Conservation (phyloP, 2,888 invertebrate species). For the Plagiodera versicolora region DNA sequence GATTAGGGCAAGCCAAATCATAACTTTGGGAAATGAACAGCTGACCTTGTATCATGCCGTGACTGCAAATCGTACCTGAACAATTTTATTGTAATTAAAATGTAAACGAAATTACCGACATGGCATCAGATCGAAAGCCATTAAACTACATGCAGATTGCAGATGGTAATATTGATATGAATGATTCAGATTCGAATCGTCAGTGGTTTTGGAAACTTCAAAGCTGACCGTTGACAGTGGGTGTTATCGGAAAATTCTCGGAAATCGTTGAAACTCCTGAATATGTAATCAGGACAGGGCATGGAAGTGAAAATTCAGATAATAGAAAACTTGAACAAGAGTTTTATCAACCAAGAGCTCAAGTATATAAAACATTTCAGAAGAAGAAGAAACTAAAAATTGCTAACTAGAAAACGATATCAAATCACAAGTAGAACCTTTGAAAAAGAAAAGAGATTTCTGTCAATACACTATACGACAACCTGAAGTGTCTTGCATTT, state of each 20-base stretch:
- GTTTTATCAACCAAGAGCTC: no score
- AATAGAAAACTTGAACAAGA: no score
- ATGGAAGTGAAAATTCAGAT: no score
- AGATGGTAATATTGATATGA: constrained; percentile 14
- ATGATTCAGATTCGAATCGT: constrained; percentile 3
- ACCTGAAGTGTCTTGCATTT: no score
- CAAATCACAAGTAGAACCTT: no score
- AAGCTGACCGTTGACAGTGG: neutral
- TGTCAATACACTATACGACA: no score
- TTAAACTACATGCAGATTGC: constrained; percentile 7
- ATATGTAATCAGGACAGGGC: no score
- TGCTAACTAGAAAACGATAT: no score
- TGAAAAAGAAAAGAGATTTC: no score
- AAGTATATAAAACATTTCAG: no score
- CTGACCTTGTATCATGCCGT: constrained; percentile 30
- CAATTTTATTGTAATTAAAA: constrained; percentile 25
- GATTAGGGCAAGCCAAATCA: constrained; percentile 7
- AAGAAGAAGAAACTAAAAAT: no score
- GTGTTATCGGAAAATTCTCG: neutral
- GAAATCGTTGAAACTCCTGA: no score
- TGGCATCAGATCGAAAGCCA: constrained; percentile 16
- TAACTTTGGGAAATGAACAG: constrained; percentile 15
- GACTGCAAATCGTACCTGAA: constrained; percentile 31
- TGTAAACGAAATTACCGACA: constrained; percentile 17
- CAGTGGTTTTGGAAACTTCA: constrained; percentile 1